These are phyloP conservation scores for Andrena cerasifolii DNA, from an alignment of 1,140 invertebrate species.

Conservation along the genomic window DNA sequence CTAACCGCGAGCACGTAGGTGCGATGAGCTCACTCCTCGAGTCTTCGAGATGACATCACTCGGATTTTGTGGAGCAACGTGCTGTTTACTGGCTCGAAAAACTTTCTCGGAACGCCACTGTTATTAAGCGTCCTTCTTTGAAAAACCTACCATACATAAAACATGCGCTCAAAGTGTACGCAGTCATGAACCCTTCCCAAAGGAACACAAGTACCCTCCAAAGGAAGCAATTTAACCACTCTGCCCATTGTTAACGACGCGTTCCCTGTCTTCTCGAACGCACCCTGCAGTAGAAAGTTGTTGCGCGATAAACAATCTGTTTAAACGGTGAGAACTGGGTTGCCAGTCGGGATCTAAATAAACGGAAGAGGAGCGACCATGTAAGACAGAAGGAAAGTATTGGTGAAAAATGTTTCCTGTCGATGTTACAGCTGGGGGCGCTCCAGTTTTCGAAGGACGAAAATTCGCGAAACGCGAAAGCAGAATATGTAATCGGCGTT, in stretches of 20 bases:
- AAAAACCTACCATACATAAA: too few relatives aligned
- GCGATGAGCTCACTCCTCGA: constrained; percentile 49
- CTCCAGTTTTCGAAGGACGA: not conserved
- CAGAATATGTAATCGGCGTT: not conserved
- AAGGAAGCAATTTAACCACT: too few relatives aligned
- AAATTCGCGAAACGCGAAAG: not conserved
- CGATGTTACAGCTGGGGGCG: not conserved
- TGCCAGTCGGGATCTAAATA: constrained; percentile 1
- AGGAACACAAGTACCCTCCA: too few relatives aligned
- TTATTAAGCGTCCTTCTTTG: too few relatives aligned
- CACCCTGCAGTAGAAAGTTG: not conserved
- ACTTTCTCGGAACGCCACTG: not conserved
- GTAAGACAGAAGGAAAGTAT: not conserved
- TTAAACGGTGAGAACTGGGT: constrained; percentile 22
- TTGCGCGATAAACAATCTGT: constrained; percentile 7
- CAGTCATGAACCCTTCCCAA: too few relatives aligned
- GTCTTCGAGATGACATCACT: constrained; percentile 44
- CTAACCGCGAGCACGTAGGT: constrained; percentile 27
- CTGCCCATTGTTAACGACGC: not conserved
- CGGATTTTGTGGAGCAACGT: constrained; percentile 14
- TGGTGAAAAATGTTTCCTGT: not conserved
- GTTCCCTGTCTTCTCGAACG: not conserved
- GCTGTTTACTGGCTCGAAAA: constrained; percentile 35
- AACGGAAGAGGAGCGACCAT: not conserved
- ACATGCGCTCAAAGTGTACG: too few relatives aligned